Conservation (phyloP, 2,797 vertebrate species). For the Oryzias sinensis region DNA sequence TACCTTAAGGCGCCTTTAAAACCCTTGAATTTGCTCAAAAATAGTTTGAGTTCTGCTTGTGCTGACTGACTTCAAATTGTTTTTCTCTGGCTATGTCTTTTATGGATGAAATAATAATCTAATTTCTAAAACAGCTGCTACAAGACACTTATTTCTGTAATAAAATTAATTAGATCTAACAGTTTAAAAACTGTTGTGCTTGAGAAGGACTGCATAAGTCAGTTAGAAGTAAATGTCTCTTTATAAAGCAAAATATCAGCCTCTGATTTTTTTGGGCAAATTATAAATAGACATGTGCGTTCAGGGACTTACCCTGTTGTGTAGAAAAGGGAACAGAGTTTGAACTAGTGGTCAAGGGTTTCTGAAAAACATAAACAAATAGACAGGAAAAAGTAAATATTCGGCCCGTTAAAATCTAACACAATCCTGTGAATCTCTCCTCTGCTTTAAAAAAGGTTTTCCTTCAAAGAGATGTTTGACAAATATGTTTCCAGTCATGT, state of each 20-base stretch:
- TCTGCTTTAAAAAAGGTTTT: constrained; percentile 12
- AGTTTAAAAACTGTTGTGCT: constrained; percentile 34
- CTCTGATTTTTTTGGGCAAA: no score
- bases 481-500: constrained; percentile 15
- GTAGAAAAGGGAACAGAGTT: constrained; percentile 38
- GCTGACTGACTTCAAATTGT: no score
- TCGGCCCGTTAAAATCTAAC: not conserved
- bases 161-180: not conserved
- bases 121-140: not conserved
- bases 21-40: no score
- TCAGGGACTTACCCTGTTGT: constrained; percentile 63
- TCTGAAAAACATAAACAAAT: constrained; percentile 53
- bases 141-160: constrained; percentile 1
- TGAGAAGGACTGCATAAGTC: constrained; percentile 40
- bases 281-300: not conserved
- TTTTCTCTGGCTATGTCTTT: not conserved
- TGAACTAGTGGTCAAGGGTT: constrained; percentile 36
- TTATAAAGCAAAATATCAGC: not conserved
- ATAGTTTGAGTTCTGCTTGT: no score
- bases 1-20: no score
- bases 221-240: constrained; percentile 29
- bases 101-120: not conserved
- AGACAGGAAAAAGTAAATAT: constrained; percentile 21
- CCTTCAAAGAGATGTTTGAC: constrained; percentile 28
- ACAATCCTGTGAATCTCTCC: constrained; percentile 3